A percentile compares a stretch with the other conserved stretches of the same genome.
These are phyloP conservation scores for Bombylius discolor DNA, from an alignment of 2,888 invertebrate species.

Conservation along the genomic window DNA sequence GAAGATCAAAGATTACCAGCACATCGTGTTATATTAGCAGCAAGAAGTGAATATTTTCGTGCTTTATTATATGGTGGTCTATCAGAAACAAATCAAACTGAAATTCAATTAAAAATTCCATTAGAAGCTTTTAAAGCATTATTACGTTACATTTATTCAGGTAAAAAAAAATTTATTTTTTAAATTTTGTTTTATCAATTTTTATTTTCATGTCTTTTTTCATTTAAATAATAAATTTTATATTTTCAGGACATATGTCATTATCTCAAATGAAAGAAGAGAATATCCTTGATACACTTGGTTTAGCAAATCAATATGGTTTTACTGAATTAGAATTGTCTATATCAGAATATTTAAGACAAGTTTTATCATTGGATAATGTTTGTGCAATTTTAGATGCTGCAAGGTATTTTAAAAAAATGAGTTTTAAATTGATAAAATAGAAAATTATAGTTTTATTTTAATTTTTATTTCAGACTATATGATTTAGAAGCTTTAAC, in stretches of 20 bases:
- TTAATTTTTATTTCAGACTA: constrained; percentile 32
- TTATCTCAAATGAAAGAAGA: constrained; percentile 53
- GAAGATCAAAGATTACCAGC: constrained; percentile 47
- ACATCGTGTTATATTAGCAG: constrained; percentile 69
- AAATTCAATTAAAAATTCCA: constrained; percentile 75
- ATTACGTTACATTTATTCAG: constrained; percentile 90
- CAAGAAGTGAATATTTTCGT: constrained; percentile 91
- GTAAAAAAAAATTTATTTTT: constrained; percentile 35
- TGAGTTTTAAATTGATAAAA: not conserved
- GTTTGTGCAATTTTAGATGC: constrained; percentile 92
- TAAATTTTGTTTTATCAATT: no score
- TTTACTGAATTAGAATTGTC: constrained; percentile 83
- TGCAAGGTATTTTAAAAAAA: constrained; percentile 37
- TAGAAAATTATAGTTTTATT: not conserved
- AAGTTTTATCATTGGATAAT: constrained; percentile 74
- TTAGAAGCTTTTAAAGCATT: constrained; percentile 77
- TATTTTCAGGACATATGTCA: constrained; percentile 48
- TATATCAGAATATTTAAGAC: constrained; percentile 84
- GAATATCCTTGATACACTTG: constrained; percentile 57
- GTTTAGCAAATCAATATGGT: constrained; percentile 91
- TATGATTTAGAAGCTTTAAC: constrained; percentile 53
- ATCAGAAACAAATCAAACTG: constrained; percentile 58
- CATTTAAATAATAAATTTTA: not conserved
- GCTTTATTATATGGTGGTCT: constrained; percentile 69
- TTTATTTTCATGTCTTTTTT: not conserved